Percentiles rank a stretch among this genome's conserved stretches.
These are phyloP conservation scores for Eremobia ochroleuca DNA, from an alignment of 2,888 invertebrate genomes.

Conservation along the genomic window DNA sequence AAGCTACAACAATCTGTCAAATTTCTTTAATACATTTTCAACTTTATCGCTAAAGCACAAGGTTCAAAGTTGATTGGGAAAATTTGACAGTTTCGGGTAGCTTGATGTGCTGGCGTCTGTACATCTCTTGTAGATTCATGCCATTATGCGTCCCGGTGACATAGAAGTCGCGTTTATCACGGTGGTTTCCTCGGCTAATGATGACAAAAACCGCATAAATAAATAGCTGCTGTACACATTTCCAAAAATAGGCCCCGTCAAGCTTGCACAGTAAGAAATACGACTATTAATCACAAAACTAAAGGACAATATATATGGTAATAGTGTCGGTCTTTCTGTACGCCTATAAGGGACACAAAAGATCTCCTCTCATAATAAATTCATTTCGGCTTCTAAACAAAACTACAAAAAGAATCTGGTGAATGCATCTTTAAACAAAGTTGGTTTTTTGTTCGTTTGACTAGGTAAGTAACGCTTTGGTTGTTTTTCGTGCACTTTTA, in stretches of 20 bases:
- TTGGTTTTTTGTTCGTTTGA: constrained; percentile 57
- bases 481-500: constrained; percentile 37
- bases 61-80: too few species aligned
- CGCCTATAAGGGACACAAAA: constrained; percentile 67
- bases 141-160: background rate
- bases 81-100: too few species aligned
- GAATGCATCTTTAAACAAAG: constrained; percentile 65
- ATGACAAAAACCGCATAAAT: constrained; percentile 51
- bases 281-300: constrained; percentile 71
- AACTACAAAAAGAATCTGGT: constrained; percentile 68
- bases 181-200: constrained; percentile 38
- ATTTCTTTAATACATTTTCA: too few species aligned
- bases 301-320: constrained; percentile 72
- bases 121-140: constrained; percentile 1
- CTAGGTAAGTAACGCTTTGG: constrained; percentile 35
- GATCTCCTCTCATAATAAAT: constrained; percentile 67
- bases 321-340: constrained; percentile 67
- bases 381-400: constrained; percentile 69
- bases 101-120: too few species aligned
- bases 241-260: constrained; percentile 36
- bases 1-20: too few species aligned
- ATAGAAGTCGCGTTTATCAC: constrained; percentile 39
- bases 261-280: constrained; percentile 62
- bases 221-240: constrained; percentile 31
- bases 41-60: too few species aligned